Conservation (phyloP, 2,113 vertebrate species). For the Clarias gariepinus region DNA sequence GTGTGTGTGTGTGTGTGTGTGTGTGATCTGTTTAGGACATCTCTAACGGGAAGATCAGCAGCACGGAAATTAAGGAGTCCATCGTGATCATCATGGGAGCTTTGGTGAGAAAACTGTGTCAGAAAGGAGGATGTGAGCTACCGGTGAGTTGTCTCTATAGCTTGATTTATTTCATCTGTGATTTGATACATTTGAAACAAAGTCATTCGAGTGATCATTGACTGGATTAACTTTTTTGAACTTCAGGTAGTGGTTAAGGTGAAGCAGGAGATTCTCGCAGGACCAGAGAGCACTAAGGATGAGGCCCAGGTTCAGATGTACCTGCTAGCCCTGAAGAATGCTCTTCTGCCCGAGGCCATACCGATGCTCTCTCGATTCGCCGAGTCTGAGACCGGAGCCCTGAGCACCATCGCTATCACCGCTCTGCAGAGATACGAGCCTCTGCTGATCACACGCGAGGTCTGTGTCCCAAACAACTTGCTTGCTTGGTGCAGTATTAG, state of each 20-base stretch:
- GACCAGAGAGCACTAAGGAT: slow-evolving; percentile 76
- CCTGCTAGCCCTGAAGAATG: slow-evolving; percentile 91
- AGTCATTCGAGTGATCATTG: background rate
- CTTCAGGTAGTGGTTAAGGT: slow-evolving; percentile 82
- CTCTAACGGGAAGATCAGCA: slow-evolving; percentile 82
- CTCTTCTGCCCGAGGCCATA: slow-evolving; percentile 85
- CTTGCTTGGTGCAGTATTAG: background rate
- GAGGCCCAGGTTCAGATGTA: slow-evolving; percentile 85
- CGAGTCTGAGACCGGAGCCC: slow-evolving; percentile 81
- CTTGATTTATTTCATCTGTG: background rate
- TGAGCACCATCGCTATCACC: slow-evolving; percentile 82
- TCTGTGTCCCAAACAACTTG: slow-evolving; percentile 50
- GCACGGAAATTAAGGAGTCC: slow-evolving; percentile 87
- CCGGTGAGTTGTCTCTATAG: slow-evolving; percentile 74
- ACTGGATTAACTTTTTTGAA: slow-evolving; percentile 36
- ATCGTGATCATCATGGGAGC: slow-evolving; percentile 90
- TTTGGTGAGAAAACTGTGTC: slow-evolving; percentile 85
- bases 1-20: too few relatives aligned
- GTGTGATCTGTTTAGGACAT: slow-evolving; percentile 73
- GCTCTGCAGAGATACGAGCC: slow-evolving; percentile 86
- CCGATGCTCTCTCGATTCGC: slow-evolving; percentile 83
- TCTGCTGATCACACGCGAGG: slow-evolving; percentile 83
- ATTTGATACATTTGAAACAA: background rate
- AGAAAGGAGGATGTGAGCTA: slow-evolving; percentile 82
- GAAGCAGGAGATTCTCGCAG: slow-evolving; percentile 85